Conservation (phyloP, 2,113 vertebrate species). For the Nycticorax nycticorax region DNA sequence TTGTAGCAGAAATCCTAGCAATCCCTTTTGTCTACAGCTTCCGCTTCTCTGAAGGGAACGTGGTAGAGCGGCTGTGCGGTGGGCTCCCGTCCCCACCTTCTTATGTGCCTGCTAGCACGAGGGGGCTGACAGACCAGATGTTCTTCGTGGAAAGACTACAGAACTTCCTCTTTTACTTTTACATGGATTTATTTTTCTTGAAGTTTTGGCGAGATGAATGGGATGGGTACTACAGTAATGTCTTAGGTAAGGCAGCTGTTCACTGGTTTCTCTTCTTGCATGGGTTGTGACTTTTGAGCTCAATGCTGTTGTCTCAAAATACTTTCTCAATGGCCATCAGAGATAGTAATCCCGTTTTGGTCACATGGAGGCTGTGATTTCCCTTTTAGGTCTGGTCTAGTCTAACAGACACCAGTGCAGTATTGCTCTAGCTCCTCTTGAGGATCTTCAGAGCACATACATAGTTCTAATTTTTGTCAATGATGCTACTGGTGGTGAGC, state of each 20-base stretch:
- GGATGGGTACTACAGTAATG: constrained; percentile 64
- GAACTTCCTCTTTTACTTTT: constrained; percentile 67
- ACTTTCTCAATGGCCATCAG: neutral
- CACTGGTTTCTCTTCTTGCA: neutral
- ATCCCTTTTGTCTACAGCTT: constrained; percentile 68
- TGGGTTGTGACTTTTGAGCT: neutral
- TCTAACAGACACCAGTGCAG: neutral
- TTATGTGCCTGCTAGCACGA: constrained; percentile 65
- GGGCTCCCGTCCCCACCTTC: constrained; percentile 65
- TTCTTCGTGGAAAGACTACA: constrained; percentile 59
- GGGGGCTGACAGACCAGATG: constrained; percentile 60
- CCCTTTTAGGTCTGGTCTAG: neutral
- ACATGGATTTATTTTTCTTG: neutral
- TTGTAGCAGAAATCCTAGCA: constrained; percentile 66
- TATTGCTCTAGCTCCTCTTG: neutral
- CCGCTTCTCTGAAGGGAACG: constrained; percentile 38
- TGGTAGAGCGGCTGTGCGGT: constrained; percentile 45
- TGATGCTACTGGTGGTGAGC: neutral
- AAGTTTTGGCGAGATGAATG: neutral
- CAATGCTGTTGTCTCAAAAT: neutral
- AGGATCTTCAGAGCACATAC: neutral
- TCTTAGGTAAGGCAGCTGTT: constrained; percentile 41
- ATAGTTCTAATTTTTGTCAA: neutral
- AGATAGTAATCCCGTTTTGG: neutral
- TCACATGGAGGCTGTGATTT: neutral